These are phyloP conservation scores for Alloscopus bannaensis DNA, from an alignment of 2,888 invertebrate species.

Conservation along the genomic window DNA sequence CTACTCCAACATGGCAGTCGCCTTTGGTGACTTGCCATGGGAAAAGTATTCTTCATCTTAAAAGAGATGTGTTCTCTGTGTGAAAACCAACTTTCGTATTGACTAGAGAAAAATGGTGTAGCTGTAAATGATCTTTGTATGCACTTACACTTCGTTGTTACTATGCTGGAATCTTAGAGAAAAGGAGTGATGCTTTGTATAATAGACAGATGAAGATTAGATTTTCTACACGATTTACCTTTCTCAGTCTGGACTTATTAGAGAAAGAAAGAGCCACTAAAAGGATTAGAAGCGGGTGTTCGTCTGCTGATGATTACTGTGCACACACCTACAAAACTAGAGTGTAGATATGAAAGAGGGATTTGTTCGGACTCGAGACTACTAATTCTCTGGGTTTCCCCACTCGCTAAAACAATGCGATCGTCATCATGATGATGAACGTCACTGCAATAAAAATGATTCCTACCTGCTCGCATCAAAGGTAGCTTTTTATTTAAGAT, in stretches of 20 bases:
- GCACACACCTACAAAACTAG: background rate
- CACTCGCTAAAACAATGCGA: constrained; percentile 33
- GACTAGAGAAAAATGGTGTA: background rate
- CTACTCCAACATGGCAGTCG: background rate
- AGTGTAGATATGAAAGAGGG: no score
- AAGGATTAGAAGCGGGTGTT: background rate
- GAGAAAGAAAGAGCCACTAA: background rate
- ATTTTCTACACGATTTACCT: constrained; percentile 27
- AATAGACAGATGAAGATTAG: constrained; percentile 1
- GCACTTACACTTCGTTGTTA: background rate
- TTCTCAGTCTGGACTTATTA: background rate
- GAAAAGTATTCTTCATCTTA: constrained; percentile 1
- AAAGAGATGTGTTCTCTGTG: background rate
- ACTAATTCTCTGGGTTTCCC: constrained; percentile 36
- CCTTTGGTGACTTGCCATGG: background rate
- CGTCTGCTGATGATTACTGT: background rate
- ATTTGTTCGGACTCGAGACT: no score
- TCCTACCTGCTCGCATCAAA: background rate
- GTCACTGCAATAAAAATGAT: constrained; percentile 12
- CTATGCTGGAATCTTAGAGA: background rate
- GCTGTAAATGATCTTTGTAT: background rate
- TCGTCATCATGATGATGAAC: constrained; percentile 2
- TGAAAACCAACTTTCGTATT: background rate
- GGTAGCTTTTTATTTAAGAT: background rate
- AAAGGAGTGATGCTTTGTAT: background rate